Conservation (phyloP, 2,797 vertebrate species). For the Crenichthys baileyi region DNA sequence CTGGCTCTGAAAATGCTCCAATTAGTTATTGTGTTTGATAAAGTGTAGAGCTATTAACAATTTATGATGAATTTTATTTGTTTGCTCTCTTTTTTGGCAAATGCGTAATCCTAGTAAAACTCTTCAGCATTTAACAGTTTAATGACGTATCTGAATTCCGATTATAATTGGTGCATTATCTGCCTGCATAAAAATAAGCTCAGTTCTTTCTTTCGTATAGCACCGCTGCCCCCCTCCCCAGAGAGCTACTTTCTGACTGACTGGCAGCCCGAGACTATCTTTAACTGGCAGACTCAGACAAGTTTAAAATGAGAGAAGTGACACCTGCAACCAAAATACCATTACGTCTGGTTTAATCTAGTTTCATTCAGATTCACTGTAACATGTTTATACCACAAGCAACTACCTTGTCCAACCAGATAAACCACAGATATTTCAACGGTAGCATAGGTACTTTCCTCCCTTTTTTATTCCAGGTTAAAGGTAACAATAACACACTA, state of each 20-base stretch:
- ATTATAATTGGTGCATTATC: too few relatives aligned
- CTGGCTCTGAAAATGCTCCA: too few relatives aligned
- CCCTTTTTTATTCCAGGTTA: not conserved
- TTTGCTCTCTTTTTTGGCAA: too few relatives aligned
- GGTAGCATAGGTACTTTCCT: conserved; percentile 23
- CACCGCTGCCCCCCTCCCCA: too few relatives aligned
- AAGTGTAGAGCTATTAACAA: too few relatives aligned
- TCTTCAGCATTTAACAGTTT: too few relatives aligned
- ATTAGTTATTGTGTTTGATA: too few relatives aligned
- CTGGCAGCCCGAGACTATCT: not conserved
- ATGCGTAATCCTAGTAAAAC: too few relatives aligned
- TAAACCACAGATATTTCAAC: not conserved
- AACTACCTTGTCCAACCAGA: rapidly evolving
- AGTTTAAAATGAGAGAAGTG: not conserved
- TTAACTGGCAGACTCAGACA: not conserved
- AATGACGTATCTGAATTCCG: too few relatives aligned
- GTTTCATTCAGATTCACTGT: not conserved
- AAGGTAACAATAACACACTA: not conserved
- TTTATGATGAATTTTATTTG: too few relatives aligned
- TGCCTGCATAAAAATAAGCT: too few relatives aligned
- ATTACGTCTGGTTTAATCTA: not conserved
- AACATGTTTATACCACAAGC: not conserved
- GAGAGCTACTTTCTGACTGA: not conserved
- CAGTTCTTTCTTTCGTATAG: too few relatives aligned
- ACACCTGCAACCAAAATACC: not conserved